phyloP scores from a whole-genome alignment of 2,888 invertebrate genomes.

The Nasonovia ribisnigri region DNA sequence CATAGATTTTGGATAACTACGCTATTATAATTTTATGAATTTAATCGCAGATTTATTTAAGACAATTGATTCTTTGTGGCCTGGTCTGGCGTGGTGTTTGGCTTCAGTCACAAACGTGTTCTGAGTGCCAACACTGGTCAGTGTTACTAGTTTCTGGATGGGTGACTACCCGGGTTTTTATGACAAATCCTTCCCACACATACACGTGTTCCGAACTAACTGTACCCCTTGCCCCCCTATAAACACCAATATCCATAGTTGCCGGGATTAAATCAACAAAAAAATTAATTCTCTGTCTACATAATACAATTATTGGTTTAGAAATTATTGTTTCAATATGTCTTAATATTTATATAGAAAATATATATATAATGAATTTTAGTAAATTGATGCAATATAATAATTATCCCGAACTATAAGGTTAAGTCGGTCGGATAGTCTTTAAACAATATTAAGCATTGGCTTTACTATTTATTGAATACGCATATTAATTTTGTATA shows the following conservation, averaged over 20 bases:
- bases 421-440: neutral
- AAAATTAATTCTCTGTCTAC: neutral
- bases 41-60: neutral
- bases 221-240: too few species aligned
- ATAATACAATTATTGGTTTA: neutral
- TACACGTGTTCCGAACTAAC: too few species aligned
- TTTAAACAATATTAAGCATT: neutral
- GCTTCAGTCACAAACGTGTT: too few species aligned
- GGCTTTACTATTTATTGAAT: neutral
- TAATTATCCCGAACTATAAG: neutral
- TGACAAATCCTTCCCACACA: too few species aligned
- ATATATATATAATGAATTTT: neutral
- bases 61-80: neutral
- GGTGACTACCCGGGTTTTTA: too few species aligned
- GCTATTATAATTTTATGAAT: neutral
- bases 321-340: neutral
- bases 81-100: too few species aligned
- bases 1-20: neutral
- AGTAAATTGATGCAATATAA: neutral
- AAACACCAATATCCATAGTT: too few species aligned
- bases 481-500: neutral
- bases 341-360: neutral
- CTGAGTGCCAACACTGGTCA: too few species aligned
- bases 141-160: too few species aligned
- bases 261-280: too few species aligned